Evolutionary conservation across 2,113 vertebrate species (phyloP).

Genomic region (Argyrosomus japonicus): DNA sequence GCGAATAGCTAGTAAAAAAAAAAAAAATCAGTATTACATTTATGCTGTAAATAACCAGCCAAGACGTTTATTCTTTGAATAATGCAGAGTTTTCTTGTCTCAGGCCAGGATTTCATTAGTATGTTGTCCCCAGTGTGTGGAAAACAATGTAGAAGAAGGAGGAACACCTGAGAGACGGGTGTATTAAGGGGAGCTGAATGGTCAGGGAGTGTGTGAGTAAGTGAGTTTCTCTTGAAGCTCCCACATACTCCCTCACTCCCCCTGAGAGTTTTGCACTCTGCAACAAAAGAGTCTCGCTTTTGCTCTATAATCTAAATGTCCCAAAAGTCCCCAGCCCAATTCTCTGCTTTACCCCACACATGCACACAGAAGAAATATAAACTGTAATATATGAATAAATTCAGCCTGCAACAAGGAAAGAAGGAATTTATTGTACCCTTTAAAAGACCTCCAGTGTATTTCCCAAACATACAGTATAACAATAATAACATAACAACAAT

Average conservation of each 20-base stretch:
- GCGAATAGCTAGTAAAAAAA: not conserved
- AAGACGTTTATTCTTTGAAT: not conserved
- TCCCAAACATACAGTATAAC: not conserved
- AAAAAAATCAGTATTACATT: too few relatives aligned
- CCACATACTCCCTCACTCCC: slow-evolving; percentile 9
- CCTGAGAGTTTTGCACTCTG: slow-evolving; percentile 15
- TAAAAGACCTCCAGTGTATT: not conserved
- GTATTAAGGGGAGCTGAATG: slow-evolving; percentile 16
- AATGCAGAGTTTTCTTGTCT: not conserved
- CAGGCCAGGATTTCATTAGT: not conserved
- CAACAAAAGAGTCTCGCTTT: slow-evolving; percentile 5
- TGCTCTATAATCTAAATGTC: slow-evolving; percentile 31
- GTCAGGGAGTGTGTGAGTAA: slow-evolving; percentile 24
- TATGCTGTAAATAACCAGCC: slow-evolving; percentile 11
- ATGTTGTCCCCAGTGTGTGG: not conserved
- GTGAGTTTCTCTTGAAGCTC: slow-evolving; percentile 27
- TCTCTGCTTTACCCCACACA: slow-evolving; percentile 8
- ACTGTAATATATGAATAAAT: not conserved
- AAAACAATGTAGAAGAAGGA: slow-evolving; percentile 11
- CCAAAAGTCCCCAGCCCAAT: slow-evolving; percentile 9
- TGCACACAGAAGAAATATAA: not conserved
- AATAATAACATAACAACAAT: not conserved
- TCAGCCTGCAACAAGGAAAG: not conserved
- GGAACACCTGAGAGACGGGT: slow-evolving; percentile 23
- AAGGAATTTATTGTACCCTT: not conserved